A percentile compares a stretch with the other conserved stretches of the same genome.
Conservation (phyloP, 1,140 invertebrate species). For the Tetramorium parvispinum region DNA sequence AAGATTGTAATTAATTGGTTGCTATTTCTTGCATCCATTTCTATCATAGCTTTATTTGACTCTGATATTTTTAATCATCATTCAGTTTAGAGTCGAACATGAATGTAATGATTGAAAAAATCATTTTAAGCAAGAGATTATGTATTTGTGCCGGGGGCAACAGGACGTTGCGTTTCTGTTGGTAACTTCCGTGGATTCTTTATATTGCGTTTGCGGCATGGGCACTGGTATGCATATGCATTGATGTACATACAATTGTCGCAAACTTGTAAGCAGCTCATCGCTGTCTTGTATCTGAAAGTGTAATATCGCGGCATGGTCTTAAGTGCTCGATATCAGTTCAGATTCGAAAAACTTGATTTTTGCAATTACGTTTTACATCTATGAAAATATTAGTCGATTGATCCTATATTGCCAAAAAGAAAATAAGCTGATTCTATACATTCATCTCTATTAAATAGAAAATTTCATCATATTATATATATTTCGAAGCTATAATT, state of each 20-base stretch:
- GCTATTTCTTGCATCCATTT: neutral
- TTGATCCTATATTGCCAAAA: neutral
- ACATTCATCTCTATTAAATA: neutral
- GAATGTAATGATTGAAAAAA: neutral
- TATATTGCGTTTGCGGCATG: neutral
- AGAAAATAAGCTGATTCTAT: neutral
- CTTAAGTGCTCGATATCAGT: neutral
- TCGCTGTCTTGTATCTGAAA: conserved; percentile 31
- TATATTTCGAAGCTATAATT: neutral
- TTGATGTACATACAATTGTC: conserved; percentile 43
- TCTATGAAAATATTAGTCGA: neutral
- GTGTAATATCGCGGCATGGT: conserved; percentile 17
- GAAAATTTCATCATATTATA: neutral
- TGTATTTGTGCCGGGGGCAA: conserved; percentile 29
- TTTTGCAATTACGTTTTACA: neutral
- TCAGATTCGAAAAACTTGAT: conserved; percentile 17
- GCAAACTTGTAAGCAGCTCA: conserved; percentile 12
- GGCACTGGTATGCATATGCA: conserved; percentile 25
- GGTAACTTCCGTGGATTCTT: conserved; percentile 55
- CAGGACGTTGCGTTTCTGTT: conserved; percentile 32
- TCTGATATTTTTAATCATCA: neutral
- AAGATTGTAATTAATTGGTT: neutral
- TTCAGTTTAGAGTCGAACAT: neutral
- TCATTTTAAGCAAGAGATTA: neutral
- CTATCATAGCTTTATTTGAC: neutral